These are phyloP conservation scores for Falco cherrug DNA, from an alignment of 2,797 vertebrate genomes.

Conservation along the genomic window DNA sequence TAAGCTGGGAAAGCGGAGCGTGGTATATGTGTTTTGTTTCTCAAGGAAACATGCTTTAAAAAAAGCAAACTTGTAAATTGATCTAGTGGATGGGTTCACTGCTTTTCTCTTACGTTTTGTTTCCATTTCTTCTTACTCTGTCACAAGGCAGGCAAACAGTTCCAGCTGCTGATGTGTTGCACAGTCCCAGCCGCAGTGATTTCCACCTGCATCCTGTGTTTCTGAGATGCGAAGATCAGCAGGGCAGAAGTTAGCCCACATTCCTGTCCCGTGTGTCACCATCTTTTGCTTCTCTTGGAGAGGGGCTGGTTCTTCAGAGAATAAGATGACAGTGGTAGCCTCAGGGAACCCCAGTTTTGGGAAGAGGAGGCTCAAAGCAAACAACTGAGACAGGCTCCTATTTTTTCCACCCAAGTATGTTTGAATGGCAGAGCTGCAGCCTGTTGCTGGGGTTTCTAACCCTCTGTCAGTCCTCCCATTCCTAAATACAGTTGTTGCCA, in stretches of 20 bases:
- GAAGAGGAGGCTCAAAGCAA: not conserved
- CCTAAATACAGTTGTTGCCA: slow-evolving; percentile 45
- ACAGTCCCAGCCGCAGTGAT: not conserved
- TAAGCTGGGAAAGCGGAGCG: not conserved
- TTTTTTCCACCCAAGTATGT: not conserved
- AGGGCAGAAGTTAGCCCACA: not conserved
- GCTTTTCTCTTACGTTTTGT: rapidly evolving
- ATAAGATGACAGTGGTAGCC: not conserved
- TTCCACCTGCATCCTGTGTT: not conserved
- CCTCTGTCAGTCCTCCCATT: not conserved
- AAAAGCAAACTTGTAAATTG: not conserved
- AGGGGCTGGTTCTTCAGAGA: not conserved
- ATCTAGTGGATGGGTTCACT: rapidly evolving
- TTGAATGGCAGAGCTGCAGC: not conserved
- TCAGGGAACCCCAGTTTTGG: not conserved
- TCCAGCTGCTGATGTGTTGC: not conserved
- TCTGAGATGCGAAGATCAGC: not conserved
- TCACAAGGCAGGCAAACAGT: not conserved
- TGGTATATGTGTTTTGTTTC: not conserved
- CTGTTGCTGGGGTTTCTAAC: slow-evolving; percentile 26
- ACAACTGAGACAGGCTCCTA: not conserved
- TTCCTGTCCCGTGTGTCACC: not conserved
- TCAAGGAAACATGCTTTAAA: not conserved
- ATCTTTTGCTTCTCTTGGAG: not conserved
- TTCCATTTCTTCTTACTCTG: not conserved